phyloP scores from a whole-genome alignment of 1,140 invertebrate genomes.

The Neotoxoptera formosana region DNA sequence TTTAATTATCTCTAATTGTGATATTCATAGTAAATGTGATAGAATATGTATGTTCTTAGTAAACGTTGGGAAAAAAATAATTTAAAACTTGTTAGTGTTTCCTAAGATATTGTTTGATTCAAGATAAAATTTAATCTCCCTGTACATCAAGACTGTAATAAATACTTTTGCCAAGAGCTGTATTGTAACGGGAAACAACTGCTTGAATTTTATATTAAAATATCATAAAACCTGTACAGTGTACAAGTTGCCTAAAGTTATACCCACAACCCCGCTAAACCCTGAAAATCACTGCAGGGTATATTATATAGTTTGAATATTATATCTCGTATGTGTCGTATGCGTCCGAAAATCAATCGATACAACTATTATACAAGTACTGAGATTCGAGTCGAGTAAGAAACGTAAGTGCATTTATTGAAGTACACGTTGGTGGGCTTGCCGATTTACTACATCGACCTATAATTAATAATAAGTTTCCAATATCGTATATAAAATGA shows the following conservation, averaged over 20 bases:
- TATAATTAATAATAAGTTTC: no score
- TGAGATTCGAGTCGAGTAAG: no score
- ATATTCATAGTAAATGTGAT: neutral
- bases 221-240: neutral
- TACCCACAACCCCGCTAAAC: neutral
- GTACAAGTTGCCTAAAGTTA: neutral
- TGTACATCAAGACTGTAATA: neutral
- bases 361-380: neutral
- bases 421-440: no score
- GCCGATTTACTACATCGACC: no score
- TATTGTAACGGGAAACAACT: neutral
- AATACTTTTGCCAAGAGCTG: neutral
- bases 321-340: no score
- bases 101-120: no score
- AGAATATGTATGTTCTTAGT: neutral
- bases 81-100: no score
- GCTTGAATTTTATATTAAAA: neutral
- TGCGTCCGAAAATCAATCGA: neutral
- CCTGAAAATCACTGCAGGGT: neutral
- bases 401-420: no score
- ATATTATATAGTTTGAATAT: neutral
- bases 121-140: neutral
- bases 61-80: no score
- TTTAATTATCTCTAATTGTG: neutral
- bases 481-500: no score